Base-by-base conservation (phyloP, 2,113 vertebrate genomes). In the Salminus brasiliensis region DNA sequence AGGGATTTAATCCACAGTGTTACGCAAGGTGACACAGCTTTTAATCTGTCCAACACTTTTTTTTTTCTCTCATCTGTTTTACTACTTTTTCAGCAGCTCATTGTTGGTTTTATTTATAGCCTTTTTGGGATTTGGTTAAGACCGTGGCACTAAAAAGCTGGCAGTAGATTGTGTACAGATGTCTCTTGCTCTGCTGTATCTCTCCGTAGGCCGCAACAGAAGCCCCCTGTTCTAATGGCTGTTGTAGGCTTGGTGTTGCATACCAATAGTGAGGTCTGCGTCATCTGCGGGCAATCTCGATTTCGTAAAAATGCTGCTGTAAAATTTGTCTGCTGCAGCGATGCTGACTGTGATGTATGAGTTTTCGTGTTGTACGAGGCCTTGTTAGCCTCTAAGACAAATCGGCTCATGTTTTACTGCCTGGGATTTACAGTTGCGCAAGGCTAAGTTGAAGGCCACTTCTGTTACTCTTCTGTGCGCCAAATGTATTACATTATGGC, bases 171-270 rank as follows among this genome's bases (percentile, higher is more conserved):
- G 69, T 55, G 68, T 79, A 34, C 59, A 72, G 57, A 41, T 39
- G 16, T 30, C 45, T 65, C 30, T 43, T 63, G 68, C 29, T 72
- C 23, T 6, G 23, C 57, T 34, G 57, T 59, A 27, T n/a, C n/a
- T 65, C 21, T 23, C 41, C 30, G 27, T 59, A 72, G 12, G 32
- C 39, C 18, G 72, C 45, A 79, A 62, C 7, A 18, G 43, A 65
- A 39, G 12, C 57, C 13, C 57, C 13, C n/a, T 36, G 27, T 25
- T 39, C 59, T 66, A 60, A 78, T 65, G 43, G 32, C 52, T 66
- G 69, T 63, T 72, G 21, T 45, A 79, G 59, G 57, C 69, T 53
- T 29, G 27, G 77, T 65, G 43, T 79, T 65, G 76, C 76, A 79
- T 72, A 63, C 76, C 55, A 79, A 72, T 72, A 25, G 9, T 27